Percentiles rank a stretch among this genome's conserved stretches.
phyloP scores from a whole-genome alignment of 1,140 invertebrate species.

The Zelostemma sp. region DNA sequence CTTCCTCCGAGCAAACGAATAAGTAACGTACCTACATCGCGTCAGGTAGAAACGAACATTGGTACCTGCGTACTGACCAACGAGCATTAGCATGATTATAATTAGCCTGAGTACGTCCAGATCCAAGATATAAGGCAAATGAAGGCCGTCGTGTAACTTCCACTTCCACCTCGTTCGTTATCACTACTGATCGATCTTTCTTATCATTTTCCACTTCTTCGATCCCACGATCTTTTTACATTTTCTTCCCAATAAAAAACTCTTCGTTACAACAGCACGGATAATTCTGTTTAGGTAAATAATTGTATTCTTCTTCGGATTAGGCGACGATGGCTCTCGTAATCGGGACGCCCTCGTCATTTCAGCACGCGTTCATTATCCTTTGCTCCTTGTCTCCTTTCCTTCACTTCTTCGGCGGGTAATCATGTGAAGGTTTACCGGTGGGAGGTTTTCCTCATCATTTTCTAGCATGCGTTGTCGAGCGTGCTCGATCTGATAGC shows the following conservation, averaged over 20 bases:
- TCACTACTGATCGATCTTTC: constrained; percentile 15
- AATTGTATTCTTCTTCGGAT: too few relatives aligned
- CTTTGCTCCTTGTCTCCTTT: constrained; percentile 40
- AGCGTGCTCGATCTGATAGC: constrained; percentile 70
- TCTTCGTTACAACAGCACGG: too few relatives aligned
- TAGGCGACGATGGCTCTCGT: constrained; percentile 33
- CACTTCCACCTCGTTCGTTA: constrained; percentile 28
- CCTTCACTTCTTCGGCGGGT: constrained; percentile 54
- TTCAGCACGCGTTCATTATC: constrained; percentile 47
- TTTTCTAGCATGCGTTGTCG: constrained; percentile 55
- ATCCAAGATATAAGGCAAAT: constrained; percentile 64
- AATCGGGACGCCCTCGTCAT: constrained; percentile 45
- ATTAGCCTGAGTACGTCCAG: constrained; percentile 69
- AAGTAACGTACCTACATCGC: constrained; percentile 60
- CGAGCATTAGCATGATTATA: constrained; percentile 71
- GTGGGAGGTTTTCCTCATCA: constrained; percentile 51
- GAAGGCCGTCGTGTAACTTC: constrained; percentile 28
- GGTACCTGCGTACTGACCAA: constrained; percentile 19
- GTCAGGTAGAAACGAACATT: constrained; percentile 47
- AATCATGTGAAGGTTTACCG: constrained; percentile 65
- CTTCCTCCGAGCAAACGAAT: constrained; percentile 57
- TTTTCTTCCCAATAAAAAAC: too few relatives aligned
- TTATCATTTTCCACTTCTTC: constrained; percentile 24
- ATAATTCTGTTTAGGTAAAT: too few relatives aligned
- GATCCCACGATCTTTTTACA: too few relatives aligned